These are phyloP conservation scores for Pocillopora meandrina DNA, from an alignment of 92 coral and sea anemone genomes.

Conservation along the genomic window DNA sequence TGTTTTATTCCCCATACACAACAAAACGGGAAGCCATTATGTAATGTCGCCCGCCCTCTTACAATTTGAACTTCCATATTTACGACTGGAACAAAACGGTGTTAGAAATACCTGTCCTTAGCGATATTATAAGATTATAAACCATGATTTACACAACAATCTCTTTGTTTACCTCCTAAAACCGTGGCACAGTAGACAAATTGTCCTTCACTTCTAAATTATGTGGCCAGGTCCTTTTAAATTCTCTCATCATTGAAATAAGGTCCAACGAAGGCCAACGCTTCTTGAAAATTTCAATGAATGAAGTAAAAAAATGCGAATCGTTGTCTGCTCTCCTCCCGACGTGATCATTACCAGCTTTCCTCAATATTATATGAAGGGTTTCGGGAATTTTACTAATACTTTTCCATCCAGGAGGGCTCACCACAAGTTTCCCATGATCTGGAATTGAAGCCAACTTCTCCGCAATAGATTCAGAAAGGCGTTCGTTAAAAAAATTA, in stretches of 20 bases:
- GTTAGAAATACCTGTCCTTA: too few relatives aligned
- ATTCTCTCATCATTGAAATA: conserved; percentile 21
- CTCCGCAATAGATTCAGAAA: too few relatives aligned
- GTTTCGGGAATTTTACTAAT: conserved; percentile 5
- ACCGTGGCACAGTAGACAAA: background rate
- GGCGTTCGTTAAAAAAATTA: too few relatives aligned
- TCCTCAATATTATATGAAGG: background rate
- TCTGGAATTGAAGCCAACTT: background rate
- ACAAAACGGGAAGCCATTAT: too few relatives aligned
- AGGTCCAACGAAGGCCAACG: conserved; percentile 26
- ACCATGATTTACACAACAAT: too few relatives aligned
- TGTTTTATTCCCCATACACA: too few relatives aligned
- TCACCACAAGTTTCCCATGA: background rate
- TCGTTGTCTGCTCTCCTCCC: too few relatives aligned
- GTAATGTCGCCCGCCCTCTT: too few relatives aligned
- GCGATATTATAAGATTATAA: too few relatives aligned
- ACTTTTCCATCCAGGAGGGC: background rate
- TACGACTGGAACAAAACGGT: too few relatives aligned
- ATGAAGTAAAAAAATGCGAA: background rate
- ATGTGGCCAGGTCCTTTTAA: background rate
- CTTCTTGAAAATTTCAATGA: conserved; percentile 4
- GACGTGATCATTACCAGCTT: too few relatives aligned
- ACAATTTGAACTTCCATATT: too few relatives aligned
- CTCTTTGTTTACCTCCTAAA: background rate
- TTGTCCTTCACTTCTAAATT: background rate